Evolutionary conservation across 2,888 invertebrate species (phyloP), one percentile per base, ranked within the genome.

Genomic region (Polydrusus cervinus): DNA sequence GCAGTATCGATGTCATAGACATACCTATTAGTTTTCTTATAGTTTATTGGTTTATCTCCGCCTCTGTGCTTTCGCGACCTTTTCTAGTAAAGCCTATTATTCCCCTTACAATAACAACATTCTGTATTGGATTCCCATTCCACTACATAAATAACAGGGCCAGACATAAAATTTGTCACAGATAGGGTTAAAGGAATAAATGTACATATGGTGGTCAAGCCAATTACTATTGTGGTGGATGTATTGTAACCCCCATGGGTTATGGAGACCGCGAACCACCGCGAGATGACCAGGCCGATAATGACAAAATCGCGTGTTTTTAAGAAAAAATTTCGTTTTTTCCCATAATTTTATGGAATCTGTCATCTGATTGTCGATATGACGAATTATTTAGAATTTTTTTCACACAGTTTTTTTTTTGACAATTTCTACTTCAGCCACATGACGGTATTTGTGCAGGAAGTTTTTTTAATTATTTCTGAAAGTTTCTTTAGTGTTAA

Each of bases 101-200:
- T 70, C 57, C 65, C 67, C 53, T 18, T 18, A 64, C 30, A 57
- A 20, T 18, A 64, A 18, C 25, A n/a, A 16, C 14, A 57, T 20
- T 47, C 47, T n/a, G 40, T 60, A 74, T 77, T 62, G 77, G 71
- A 74, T 74, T 78, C 74, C 55, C 78, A 77, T 77, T 78, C 79
- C 70, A 18, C 34, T 34, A 62, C 67, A 71, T 71, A 76, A 76
- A 79, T 79, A 81, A 67, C 77, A 76, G 71, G 71, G 80, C 73
- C 57, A 66, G 77, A 73, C 74, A 78, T 81, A 80, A 79, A 81
- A 81, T 81, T 81, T 80, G 81, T 81, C 81, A 81, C 78, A 79
- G 80, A 75, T 78, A 76, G 77, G 77, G 74, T 77, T 77, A n/a
- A 43, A 55, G 64, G 30, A 49, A 45, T 45, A 18, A 20, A 55